These are phyloP conservation scores for Hystrix cristata DNA, from an alignment of 2,113 vertebrate genomes.

Conservation along the genomic window DNA sequence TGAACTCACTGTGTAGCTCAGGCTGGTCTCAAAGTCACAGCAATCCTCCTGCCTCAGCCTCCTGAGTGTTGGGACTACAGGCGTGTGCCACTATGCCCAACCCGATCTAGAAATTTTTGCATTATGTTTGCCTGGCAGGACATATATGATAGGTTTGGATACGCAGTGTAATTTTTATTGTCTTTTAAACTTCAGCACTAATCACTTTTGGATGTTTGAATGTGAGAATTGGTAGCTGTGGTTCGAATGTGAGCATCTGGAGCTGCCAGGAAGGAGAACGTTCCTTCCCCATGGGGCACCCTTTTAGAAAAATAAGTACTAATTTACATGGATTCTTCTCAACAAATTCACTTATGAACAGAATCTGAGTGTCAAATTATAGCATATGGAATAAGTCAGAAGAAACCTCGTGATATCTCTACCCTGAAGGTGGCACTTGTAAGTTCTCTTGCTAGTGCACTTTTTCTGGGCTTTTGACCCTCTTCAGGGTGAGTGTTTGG, in stretches of 20 bases:
- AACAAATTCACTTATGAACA: conserved; percentile 5
- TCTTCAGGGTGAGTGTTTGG: not conserved
- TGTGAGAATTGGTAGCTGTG: not conserved
- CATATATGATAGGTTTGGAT: not conserved
- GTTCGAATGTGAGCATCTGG: no score
- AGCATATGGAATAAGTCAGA: not conserved
- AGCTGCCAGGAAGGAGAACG: not conserved
- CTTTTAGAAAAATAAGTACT: not conserved
- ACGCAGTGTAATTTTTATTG: not conserved
- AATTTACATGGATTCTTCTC: not conserved
- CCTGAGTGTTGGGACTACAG: not conserved
- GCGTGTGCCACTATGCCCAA: not conserved
- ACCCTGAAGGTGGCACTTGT: not conserved
- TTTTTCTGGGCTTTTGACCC: not conserved
- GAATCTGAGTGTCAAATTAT: not conserved
- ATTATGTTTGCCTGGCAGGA: not conserved
- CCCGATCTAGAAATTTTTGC: not conserved
- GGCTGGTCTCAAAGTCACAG: not conserved
- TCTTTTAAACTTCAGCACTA: not conserved
- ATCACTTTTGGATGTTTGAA: not conserved
- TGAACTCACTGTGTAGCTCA: not conserved
- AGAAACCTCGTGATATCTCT: not conserved
- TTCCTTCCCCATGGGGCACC: not conserved
- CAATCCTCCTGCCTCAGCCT: not conserved
- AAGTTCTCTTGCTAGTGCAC: not conserved